Conservation (phyloP, 2,113 vertebrate species). For the Ahaetulla prasina region DNA sequence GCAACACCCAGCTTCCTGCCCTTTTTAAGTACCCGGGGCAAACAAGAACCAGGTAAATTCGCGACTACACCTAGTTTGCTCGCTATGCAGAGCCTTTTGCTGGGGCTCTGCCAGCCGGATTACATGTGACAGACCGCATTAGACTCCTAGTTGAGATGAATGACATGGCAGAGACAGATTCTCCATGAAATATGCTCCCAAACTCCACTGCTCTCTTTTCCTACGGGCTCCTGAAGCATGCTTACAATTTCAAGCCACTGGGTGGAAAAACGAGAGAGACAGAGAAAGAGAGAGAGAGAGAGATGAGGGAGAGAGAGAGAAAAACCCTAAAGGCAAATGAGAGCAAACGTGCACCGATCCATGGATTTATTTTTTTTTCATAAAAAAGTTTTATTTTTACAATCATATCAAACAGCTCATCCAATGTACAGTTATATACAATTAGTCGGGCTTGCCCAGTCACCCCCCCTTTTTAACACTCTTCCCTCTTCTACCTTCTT, state of each 20-base stretch:
- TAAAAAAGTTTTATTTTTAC: too few species aligned
- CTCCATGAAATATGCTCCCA: conserved; percentile 6
- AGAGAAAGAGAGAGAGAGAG: neutral
- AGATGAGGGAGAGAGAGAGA: neutral
- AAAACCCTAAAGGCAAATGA: too few species aligned
- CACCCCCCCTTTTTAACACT: too few species aligned
- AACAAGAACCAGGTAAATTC: neutral
- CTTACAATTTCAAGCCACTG: neutral
- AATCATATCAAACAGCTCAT: too few species aligned
- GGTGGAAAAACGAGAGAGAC: neutral
- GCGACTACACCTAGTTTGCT: neutral
- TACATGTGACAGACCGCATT: neutral
- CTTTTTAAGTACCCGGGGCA: neutral
- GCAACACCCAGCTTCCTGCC: neutral
- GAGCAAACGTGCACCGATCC: too few species aligned
- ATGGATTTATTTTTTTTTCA: too few species aligned
- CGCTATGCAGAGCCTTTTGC: neutral
- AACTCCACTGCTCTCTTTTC: neutral
- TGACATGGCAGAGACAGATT: neutral
- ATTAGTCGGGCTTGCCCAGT: too few species aligned
- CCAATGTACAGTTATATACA: too few species aligned
- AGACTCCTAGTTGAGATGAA: conserved; percentile 3
- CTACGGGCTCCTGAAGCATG: neutral
- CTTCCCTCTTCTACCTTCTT: too few species aligned
- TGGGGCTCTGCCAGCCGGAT: neutral